These are phyloP conservation scores for Tricholauxania praeusta DNA, from an alignment of 2,888 invertebrate genomes.

Conservation along the genomic window DNA sequence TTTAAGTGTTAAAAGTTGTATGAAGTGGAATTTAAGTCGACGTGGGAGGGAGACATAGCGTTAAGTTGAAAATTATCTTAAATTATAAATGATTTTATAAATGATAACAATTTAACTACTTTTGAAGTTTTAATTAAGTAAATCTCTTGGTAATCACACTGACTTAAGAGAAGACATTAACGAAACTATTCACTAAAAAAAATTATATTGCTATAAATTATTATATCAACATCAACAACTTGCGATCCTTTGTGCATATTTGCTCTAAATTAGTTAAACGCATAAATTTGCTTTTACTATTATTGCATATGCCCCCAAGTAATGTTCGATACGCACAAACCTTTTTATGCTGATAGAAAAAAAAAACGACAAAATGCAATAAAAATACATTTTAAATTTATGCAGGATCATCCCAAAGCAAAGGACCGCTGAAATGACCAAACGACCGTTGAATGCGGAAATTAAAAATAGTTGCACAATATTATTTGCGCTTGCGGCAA, in stretches of 20 bases:
- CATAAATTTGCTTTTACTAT: constrained; percentile 27
- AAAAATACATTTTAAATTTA: constrained; percentile 8
- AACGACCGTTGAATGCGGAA: constrained; percentile 21
- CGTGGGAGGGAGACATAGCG: background rate
- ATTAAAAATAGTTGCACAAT: constrained; percentile 17
- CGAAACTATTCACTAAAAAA: no score
- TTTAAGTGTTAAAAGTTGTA: background rate
- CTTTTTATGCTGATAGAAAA: no score
- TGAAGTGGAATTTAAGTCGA: background rate
- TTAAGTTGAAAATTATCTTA: constrained; percentile 1
- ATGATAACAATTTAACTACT: no score
- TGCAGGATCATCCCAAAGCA: background rate
- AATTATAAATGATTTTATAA: background rate
- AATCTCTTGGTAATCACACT: no score
- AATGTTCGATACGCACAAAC: background rate
- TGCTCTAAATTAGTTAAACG: background rate
- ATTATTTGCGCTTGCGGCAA: background rate
- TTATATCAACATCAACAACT: no score
- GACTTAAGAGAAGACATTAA: no score
- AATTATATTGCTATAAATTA: no score
- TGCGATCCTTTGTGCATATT: no score
- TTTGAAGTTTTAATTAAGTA: no score
- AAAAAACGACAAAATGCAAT: no score
- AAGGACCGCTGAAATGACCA: background rate
- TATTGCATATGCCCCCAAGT: constrained; percentile 19